Evolutionary conservation across 1,140 invertebrate species (phyloP).

Genomic region (Drosophila nikananu): DNA sequence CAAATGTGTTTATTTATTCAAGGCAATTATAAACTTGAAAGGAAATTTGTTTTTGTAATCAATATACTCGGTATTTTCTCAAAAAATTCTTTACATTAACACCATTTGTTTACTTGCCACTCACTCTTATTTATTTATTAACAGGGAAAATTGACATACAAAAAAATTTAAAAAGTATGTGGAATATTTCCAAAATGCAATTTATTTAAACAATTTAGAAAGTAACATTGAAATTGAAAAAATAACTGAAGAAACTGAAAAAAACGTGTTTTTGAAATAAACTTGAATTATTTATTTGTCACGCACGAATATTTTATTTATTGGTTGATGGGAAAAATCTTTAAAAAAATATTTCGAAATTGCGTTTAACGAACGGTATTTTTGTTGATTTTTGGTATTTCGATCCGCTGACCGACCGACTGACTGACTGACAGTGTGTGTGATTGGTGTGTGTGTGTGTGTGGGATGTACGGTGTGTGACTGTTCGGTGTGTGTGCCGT

Average conservation of each 20-base stretch:
- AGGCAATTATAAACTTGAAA: background rate
- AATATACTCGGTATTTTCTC: background rate
- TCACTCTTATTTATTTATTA: slow-evolving; percentile 2
- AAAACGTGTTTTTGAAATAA: background rate
- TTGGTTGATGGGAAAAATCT: background rate
- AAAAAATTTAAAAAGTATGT: background rate
- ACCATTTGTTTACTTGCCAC: background rate
- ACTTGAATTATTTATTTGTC: background rate
- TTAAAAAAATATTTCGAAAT: slow-evolving; percentile 9
- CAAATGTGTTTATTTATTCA: background rate
- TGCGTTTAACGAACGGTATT: slow-evolving; percentile 35
- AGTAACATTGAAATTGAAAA: too few relatives aligned
- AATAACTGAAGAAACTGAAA: background rate
- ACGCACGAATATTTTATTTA: slow-evolving; percentile 9
- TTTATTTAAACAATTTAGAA: background rate
- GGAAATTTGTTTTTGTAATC: background rate
- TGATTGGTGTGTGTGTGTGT: slow-evolving; percentile 7
- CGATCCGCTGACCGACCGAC: slow-evolving; percentile 12
- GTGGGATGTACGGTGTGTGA: slow-evolving; percentile 18
- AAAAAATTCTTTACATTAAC: background rate
- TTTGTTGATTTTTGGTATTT: slow-evolving; percentile 19
- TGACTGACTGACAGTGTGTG: slow-evolving; percentile 1
- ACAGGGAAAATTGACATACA: background rate
- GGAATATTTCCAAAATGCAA: too few relatives aligned
- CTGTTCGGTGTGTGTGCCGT: slow-evolving; percentile 5